Conservation (phyloP, 2,797 vertebrate species). For the Artibeus lituratus region DNA sequence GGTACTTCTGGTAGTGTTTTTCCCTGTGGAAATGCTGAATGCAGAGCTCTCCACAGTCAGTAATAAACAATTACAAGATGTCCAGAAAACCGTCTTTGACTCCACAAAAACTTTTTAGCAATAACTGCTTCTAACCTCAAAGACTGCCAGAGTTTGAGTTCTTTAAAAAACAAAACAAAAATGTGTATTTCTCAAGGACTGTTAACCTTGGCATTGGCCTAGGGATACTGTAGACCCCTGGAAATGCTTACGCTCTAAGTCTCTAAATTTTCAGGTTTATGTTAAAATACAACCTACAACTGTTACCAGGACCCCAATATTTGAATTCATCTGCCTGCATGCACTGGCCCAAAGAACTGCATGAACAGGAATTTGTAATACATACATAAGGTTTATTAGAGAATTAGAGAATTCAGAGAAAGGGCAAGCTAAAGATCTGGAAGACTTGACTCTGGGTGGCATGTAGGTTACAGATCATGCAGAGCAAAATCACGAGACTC, state of each 20-base stretch:
- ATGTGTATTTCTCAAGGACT: fast-evolving
- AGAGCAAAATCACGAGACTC: background rate
- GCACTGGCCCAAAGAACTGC: background rate
- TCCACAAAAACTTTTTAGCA: background rate
- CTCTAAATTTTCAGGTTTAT: no score
- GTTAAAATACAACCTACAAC: no score
- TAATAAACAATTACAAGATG: background rate
- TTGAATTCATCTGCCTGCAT: background rate
- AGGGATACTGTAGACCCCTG: fast-evolving
- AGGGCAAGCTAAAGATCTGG: background rate
- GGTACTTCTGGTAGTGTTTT: fast-evolving
- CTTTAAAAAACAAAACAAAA: background rate
- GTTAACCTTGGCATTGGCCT: background rate
- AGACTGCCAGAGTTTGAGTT: background rate
- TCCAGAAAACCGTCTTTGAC: background rate
- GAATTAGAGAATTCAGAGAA: background rate
- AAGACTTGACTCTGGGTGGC: background rate
- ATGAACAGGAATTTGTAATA: background rate
- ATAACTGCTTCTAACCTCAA: background rate
- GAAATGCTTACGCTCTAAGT: fast-evolving
- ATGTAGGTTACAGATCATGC: background rate
- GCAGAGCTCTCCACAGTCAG: background rate
- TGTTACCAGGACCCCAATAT: background rate
- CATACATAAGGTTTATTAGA: background rate
- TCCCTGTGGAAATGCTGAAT: no score